Conservation (phyloP, 2,113 vertebrate genomes). For the Sylvia atricapilla region DNA sequence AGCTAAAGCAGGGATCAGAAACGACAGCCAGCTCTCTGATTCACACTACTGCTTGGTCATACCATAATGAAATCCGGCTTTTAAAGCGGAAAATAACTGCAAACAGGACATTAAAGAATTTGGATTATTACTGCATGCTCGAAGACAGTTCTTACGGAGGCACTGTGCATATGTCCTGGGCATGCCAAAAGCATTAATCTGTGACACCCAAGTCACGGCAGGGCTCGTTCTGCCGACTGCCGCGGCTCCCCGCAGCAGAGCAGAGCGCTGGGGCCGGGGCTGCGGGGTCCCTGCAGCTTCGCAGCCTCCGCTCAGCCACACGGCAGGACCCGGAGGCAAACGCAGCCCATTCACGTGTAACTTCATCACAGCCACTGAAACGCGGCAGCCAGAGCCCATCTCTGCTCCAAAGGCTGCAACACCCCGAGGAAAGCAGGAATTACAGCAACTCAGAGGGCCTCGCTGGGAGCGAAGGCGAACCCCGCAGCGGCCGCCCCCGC, state of each 20-base stretch:
- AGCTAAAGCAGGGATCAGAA: not conserved
- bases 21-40: not conserved
- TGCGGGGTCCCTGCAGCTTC: not conserved
- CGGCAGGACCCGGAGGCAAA: not conserved
- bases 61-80: not conserved
- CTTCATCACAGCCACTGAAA: not conserved
- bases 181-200: not conserved
- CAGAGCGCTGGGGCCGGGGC: accelerated
- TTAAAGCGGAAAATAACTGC: not conserved
- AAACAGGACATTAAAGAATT: not conserved
- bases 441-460: not conserved
- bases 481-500: not conserved
- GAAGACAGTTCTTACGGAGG: accelerated
- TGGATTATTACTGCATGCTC: not conserved
- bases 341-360: not conserved
- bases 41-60: not conserved
- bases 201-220: not conserved
- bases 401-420: not conserved
- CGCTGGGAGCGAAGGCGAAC: not conserved
- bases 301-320: not conserved
- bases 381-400: not conserved
- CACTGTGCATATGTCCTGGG: accelerated
- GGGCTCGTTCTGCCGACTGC: not conserved
- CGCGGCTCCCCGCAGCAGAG: not conserved
- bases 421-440: not conserved